These are phyloP conservation scores for Iguana delicatissima DNA, from an alignment of 2,797 vertebrate species.

Conservation along the genomic window DNA sequence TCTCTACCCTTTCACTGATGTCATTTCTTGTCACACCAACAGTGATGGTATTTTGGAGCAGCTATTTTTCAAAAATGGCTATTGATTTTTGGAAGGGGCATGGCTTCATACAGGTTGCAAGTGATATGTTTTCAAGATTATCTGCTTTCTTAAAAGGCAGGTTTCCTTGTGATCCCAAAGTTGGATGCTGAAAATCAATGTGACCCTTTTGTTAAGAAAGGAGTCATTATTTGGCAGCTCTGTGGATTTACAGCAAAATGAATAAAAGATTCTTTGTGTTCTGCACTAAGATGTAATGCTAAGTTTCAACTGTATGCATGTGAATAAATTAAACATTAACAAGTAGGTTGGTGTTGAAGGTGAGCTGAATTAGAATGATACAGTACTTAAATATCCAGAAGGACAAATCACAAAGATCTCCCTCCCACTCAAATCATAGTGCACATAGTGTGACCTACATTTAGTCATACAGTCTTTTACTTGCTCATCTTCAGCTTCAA, in stretches of 20 bases:
- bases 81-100: slow-evolving; percentile 9
- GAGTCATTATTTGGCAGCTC: not conserved
- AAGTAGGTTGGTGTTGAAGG: not conserved
- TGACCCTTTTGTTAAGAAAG: not conserved
- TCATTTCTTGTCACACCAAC: not conserved
- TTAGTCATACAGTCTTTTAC: too few species aligned
- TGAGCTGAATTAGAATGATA: not conserved
- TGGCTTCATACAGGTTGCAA: not conserved
- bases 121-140: not conserved
- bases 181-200: slow-evolving; percentile 26
- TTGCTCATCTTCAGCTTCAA: too few species aligned
- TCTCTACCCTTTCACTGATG: not conserved
- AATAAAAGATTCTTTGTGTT: not conserved
- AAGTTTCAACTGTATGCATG: not conserved
- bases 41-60: not conserved
- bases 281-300: not conserved
- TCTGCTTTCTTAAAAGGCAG: not conserved
- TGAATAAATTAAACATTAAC: not conserved
- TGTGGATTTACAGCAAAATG: not conserved
- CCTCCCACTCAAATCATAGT: too few species aligned
- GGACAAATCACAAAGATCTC: not conserved
- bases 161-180: not conserved
- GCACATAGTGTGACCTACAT: too few species aligned
- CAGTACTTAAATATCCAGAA: not conserved
- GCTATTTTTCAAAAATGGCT: slow-evolving; percentile 1